Conservation (phyloP, 2,113 vertebrate genomes). For the Noturus placidus region DNA sequence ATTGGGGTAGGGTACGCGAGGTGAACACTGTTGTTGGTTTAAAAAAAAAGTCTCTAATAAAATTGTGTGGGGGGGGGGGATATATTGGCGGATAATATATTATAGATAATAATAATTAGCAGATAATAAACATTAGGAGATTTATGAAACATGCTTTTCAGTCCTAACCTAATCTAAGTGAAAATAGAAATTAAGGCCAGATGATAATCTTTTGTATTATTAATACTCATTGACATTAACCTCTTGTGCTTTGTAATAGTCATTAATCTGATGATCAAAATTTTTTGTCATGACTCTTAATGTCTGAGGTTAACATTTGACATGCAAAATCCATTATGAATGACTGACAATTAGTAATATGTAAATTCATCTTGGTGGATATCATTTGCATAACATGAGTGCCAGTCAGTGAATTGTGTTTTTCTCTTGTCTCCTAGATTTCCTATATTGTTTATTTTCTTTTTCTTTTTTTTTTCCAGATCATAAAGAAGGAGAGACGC, state of each 20-base stretch:
- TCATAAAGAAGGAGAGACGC: neutral
- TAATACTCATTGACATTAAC: neutral
- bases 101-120: no score
- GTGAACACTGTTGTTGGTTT: no score
- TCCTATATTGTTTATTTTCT: neutral
- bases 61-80: no score
- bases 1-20: no score
- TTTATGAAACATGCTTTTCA: neutral
- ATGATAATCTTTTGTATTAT: neutral
- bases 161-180: neutral
- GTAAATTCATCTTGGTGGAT: neutral
- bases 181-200: neutral
- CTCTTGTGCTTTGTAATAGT: neutral
- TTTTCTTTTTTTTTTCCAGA: neutral
- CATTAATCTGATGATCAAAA: neutral
- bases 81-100: neutral
- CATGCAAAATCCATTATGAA: neutral
- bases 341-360: neutral
- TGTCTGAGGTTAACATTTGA: constrained; percentile 9
- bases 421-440: neutral
- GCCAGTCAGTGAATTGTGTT: neutral
- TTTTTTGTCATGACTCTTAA: neutral
- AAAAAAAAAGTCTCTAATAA: no score
- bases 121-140: no score
- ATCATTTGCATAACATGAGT: neutral